Evolutionary conservation across 2,797 vertebrate genomes (phyloP).

Genomic region (Thunnus albacares): DNA sequence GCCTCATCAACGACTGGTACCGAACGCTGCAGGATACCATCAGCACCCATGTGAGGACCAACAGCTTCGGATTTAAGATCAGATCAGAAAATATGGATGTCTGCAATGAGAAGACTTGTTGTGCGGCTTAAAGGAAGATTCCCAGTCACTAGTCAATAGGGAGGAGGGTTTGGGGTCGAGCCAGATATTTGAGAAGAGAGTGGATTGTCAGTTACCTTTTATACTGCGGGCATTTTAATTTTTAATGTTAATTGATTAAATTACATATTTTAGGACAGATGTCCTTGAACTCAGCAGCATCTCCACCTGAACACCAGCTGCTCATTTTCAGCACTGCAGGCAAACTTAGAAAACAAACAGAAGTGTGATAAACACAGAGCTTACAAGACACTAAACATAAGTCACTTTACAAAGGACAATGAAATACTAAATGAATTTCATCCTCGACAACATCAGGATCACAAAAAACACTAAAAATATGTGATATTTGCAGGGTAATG

Average conservation of each 20-base stretch:
- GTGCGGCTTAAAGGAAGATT: background rate
- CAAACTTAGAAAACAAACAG: background rate
- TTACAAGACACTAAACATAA: no score
- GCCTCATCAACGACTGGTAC: slow-evolving; percentile 92
- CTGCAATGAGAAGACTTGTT: background rate
- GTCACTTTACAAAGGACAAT: no score
- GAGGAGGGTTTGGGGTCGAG: no score
- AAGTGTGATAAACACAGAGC: background rate
- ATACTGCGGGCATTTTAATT: background rate
- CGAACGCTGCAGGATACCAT: slow-evolving; percentile 90
- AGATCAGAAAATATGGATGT: background rate
- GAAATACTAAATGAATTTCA: no score
- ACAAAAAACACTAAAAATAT: background rate
- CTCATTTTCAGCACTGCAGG: background rate
- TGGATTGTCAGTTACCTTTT: no score
- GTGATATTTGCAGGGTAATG: background rate
- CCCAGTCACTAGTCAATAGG: background rate
- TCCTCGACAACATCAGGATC: no score
- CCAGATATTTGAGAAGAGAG: no score
- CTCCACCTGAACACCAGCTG: background rate
- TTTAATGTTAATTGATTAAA: background rate
- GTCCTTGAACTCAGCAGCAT: background rate
- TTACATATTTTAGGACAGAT: background rate
- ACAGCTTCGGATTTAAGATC: background rate
- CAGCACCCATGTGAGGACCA: slow-evolving; percentile 89